A percentile compares a stretch with the other conserved stretches of the same genome.
These are phyloP conservation scores for Heterodera carotae DNA, from an alignment of 1,140 invertebrate species.

Conservation along the genomic window DNA sequence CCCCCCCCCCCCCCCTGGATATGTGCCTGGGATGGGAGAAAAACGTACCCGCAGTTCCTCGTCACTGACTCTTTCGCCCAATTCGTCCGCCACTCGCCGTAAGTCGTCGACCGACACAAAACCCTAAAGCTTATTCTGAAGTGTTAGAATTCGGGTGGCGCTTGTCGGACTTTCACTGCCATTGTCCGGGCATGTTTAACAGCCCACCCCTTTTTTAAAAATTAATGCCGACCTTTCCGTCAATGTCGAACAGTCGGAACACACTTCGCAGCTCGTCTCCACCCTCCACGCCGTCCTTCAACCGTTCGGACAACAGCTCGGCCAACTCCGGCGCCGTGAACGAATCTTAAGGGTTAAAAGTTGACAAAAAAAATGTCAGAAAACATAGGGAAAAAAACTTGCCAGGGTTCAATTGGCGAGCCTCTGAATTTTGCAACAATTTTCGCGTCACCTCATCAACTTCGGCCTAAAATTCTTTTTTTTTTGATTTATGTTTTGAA, in stretches of 20 bases:
- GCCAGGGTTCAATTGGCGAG: background rate
- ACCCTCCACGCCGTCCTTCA: background rate
- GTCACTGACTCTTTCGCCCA: background rate
- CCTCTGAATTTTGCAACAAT: background rate
- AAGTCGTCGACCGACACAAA: background rate
- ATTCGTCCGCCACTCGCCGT: background rate
- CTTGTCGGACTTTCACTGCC: too few relatives aligned
- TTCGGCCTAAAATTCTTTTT: background rate
- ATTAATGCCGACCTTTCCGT: background rate
- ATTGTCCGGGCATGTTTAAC: too few relatives aligned
- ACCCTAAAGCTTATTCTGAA: too few relatives aligned
- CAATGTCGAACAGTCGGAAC: background rate
- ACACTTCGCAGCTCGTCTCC: background rate
- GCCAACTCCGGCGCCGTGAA: background rate
- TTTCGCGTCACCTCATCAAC: background rate
- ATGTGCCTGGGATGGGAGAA: too few relatives aligned
- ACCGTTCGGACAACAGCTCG: background rate
- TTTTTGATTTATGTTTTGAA: too few relatives aligned
- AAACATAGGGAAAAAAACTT: too few relatives aligned
- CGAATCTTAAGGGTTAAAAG: background rate
- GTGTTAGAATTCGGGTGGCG: too few relatives aligned
- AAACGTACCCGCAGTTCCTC: background rate
- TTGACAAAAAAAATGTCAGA: too few relatives aligned
- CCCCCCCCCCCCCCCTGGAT: too few relatives aligned
- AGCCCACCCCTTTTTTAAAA: too few relatives aligned